Percentiles rank a stretch among this genome's conserved stretches.
phyloP scores from a whole-genome alignment of 2,113 vertebrate species.

The Trichomycterus rosablanca region DNA sequence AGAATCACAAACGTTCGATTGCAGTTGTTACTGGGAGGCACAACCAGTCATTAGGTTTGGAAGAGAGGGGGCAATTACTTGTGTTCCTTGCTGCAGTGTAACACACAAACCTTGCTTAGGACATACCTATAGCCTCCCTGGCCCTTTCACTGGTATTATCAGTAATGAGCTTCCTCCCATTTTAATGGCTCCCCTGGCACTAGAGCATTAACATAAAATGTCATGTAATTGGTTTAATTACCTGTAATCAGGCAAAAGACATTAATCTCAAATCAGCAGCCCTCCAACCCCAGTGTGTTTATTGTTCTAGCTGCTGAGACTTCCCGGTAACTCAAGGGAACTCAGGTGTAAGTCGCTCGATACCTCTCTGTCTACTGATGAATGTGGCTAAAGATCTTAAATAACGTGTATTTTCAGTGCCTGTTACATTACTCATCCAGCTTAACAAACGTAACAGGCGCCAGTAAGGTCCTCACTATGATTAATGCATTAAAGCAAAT shows the following conservation, averaged over 20 bases:
- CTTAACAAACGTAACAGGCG: background rate
- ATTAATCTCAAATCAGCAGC: slow-evolving; percentile 37
- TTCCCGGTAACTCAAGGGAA: slow-evolving; percentile 14
- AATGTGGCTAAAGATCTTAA: slow-evolving; percentile 20
- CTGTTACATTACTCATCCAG: background rate
- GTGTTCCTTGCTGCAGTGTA: too few relatives aligned
- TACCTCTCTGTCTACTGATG: too few relatives aligned
- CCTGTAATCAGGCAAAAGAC: slow-evolving; percentile 36
- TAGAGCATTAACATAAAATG: slow-evolving; percentile 32
- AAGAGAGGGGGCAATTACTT: too few relatives aligned
- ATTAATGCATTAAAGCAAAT: too few relatives aligned
- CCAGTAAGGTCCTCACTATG: too few relatives aligned
- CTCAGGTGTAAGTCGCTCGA: slow-evolving; percentile 49
- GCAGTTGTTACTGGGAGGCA: too few relatives aligned
- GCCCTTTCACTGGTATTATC: too few relatives aligned
- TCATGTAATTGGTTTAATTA: slow-evolving; percentile 47
- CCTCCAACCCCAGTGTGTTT: slow-evolving; percentile 53
- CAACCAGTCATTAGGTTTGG: too few relatives aligned
- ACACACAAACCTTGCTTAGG: too few relatives aligned
- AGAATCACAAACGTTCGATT: too few relatives aligned
- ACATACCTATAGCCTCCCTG: too few relatives aligned
- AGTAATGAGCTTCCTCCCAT: slow-evolving; percentile 14
- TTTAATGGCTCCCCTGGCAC: slow-evolving; percentile 21
- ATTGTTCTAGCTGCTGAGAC: slow-evolving; percentile 49
- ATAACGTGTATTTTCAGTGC: slow-evolving; percentile 24